These are phyloP conservation scores for Drosophila kepulauana DNA, from an alignment of 1,140 invertebrate genomes.

Conservation along the genomic window DNA sequence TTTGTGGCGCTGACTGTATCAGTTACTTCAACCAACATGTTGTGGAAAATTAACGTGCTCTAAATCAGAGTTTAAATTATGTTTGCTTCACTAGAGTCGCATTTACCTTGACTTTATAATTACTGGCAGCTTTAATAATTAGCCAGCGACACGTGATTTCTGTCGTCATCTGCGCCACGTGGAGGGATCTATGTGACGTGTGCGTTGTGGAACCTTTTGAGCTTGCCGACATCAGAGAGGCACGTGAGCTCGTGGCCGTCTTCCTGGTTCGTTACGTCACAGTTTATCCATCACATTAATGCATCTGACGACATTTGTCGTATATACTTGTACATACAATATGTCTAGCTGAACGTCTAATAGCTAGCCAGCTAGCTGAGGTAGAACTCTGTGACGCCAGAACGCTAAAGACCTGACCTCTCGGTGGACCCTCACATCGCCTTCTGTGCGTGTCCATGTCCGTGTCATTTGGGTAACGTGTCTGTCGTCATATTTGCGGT, in stretches of 20 bases:
- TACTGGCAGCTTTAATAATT: not conserved
- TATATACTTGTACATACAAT: no score
- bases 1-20: no score
- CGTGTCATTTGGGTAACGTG: constrained; percentile 58
- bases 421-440: not conserved
- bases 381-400: constrained; percentile 20
- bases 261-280: constrained; percentile 45
- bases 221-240: not conserved
- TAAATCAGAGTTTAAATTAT: no score
- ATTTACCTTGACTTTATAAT: no score
- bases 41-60: no score
- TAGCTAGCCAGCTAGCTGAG: no score
- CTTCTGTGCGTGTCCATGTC: constrained; percentile 37
- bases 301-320: constrained; percentile 24
- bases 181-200: not conserved
- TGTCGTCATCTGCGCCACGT: not conserved
- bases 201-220: constrained; percentile 12
- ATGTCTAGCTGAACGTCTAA: not conserved
- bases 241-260: constrained; percentile 40
- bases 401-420: not conserved
- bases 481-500: constrained; percentile 48
- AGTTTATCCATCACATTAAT: constrained; percentile 41
- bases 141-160: not conserved
- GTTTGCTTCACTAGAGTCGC: not conserved
- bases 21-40: no score